Percentiles rank a stretch among this genome's conserved stretches.
Evolutionary conservation across 92 coral and sea anemone genomes (phyloP).

Genomic region (Palythoa grandis): DNA sequence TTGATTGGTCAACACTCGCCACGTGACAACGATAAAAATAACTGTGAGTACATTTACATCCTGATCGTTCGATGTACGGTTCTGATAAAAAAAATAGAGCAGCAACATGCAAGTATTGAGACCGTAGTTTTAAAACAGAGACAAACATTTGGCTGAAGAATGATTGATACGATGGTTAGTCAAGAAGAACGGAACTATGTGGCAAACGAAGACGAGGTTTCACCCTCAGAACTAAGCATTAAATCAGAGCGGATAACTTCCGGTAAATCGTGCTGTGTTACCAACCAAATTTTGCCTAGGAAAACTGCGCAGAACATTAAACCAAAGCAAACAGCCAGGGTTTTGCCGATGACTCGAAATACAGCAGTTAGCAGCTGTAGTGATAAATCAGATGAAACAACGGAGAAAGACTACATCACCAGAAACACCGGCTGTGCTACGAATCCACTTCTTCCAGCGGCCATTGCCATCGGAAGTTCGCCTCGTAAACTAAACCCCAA

Average conservation of each 20-base stretch:
- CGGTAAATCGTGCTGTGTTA: background rate
- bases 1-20: background rate
- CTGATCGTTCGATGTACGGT: background rate
- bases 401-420: background rate
- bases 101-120: background rate
- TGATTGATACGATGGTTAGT: constrained; percentile 33
- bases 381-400: constrained; percentile 2
- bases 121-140: background rate
- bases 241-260: background rate
- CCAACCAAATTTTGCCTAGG: constrained; percentile 2
- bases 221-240: background rate
- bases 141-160: background rate
- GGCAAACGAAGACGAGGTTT: background rate
- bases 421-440: background rate
- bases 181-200: constrained; percentile 9
- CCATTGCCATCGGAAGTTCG: constrained; percentile 5
- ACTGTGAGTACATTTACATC: background rate
- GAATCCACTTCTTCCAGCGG: background rate
- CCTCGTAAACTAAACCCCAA: background rate
- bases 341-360: constrained; percentile 80
- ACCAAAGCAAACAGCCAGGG: constrained; percentile 80
- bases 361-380: constrained; percentile 15
- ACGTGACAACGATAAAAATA: background rate
- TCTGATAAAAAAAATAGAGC: background rate
- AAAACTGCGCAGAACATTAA: constrained; percentile 50